A percentile compares a stretch with the other conserved stretches of the same genome.
These are phyloP conservation scores for Oreohelix idahoensis DNA, from an alignment of 1,140 invertebrate species.

Conservation along the genomic window DNA sequence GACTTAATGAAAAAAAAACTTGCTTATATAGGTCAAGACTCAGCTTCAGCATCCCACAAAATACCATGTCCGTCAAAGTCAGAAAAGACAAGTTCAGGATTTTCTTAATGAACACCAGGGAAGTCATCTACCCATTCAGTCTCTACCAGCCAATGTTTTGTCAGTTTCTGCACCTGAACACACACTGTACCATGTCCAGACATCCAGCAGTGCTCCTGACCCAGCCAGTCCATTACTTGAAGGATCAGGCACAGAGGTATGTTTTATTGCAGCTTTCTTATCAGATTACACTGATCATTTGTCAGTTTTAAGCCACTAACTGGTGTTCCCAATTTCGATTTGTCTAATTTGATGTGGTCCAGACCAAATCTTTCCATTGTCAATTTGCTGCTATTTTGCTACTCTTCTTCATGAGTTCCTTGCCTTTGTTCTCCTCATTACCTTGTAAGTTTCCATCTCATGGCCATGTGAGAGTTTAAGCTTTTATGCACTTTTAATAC, in stretches of 20 bases:
- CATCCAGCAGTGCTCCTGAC: constrained; percentile 54
- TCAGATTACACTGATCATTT: too few species aligned
- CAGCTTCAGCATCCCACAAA: constrained; percentile 90
- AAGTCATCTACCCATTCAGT: constrained; percentile 75
- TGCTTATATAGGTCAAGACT: constrained; percentile 76
- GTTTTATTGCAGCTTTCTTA: too few species aligned
- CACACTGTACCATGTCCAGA: constrained; percentile 18
- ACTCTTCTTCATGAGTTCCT: too few species aligned
- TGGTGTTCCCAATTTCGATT: too few species aligned
- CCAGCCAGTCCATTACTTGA: constrained; percentile 62
- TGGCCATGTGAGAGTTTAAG: too few species aligned
- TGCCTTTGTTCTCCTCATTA: too few species aligned
- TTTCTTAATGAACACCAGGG: constrained; percentile 79
- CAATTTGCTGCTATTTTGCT: too few species aligned
- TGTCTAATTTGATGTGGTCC: too few species aligned
- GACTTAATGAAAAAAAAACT: not conserved
- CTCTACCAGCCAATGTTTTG: constrained; percentile 55
- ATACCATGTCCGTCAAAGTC: constrained; percentile 92
- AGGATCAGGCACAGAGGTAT: constrained; percentile 39
- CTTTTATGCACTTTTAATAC: too few species aligned
- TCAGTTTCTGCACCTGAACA: constrained; percentile 26
- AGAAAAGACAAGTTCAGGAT: constrained; percentile 89
- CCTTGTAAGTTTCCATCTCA: too few species aligned
- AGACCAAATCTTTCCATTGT: too few species aligned
- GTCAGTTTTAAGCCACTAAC: too few species aligned